phyloP scores from a whole-genome alignment of 2,113 vertebrate genomes.

The Bambusicola thoracicus region DNA sequence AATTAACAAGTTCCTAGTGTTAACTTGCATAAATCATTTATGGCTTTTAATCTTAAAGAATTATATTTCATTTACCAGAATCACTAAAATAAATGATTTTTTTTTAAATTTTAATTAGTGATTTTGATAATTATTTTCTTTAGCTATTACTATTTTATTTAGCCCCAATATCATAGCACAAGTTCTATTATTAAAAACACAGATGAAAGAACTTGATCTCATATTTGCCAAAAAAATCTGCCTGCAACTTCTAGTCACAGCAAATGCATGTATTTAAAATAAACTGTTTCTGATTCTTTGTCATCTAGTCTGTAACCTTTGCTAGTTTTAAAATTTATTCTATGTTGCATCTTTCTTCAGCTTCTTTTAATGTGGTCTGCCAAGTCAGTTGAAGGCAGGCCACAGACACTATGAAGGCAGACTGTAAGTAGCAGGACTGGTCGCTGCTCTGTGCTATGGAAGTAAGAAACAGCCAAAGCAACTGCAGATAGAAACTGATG shows the following conservation, averaged over 20 bases:
- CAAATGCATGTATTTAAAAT: background rate
- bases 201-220: background rate
- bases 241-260: background rate
- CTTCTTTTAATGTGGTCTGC: background rate
- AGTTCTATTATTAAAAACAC: background rate
- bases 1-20: background rate
- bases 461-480: background rate
- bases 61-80: background rate
- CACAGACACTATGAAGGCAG: background rate
- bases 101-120: background rate
- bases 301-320: background rate
- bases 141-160: background rate
- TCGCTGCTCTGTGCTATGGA: background rate
- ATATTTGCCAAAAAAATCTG: background rate
- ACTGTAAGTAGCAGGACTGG: background rate
- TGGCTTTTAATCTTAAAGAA: background rate
- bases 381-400: background rate
- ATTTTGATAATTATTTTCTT: background rate
- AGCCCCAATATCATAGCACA: background rate
- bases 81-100: background rate
- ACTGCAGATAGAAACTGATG: background rate
- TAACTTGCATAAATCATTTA: background rate
- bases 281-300: background rate
- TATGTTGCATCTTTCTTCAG: background rate
- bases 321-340: background rate